Evolutionary conservation across 1,140 invertebrate genomes (phyloP).

Genomic region (Acyrthosiphon pisum): DNA sequence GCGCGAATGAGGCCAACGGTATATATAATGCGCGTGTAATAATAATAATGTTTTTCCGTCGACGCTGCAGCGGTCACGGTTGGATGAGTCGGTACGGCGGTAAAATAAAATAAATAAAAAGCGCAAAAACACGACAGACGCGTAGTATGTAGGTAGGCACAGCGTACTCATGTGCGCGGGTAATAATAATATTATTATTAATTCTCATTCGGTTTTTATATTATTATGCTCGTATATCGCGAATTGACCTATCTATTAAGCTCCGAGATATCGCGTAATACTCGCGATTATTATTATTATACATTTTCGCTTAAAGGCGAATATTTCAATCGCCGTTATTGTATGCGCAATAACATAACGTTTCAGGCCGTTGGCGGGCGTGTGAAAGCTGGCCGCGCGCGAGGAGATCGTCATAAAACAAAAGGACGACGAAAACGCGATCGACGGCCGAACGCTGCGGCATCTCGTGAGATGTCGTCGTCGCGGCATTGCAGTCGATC

Average conservation of each 20-base stretch:
- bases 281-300: background rate
- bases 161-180: background rate
- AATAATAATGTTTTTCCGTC: constrained; percentile 21
- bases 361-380: background rate
- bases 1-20: constrained; percentile 21
- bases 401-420: background rate
- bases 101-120: background rate
- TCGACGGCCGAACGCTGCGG: background rate
- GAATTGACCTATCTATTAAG: background rate
- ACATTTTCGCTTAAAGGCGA: background rate
- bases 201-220: background rate
- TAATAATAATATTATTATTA: background rate
- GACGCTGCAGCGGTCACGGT: constrained; percentile 30
- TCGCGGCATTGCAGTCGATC: background rate
- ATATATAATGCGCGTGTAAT: constrained; percentile 10
- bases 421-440: background rate
- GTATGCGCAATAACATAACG: background rate
- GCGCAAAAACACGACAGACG: background rate
- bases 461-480: background rate
- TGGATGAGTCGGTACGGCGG: constrained; percentile 24
- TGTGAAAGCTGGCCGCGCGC: background rate
- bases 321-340: background rate
- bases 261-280: background rate
- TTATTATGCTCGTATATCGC: background rate
- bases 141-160: background rate